Conservation (phyloP, 2,113 vertebrate species). For the Sterrhoptilus dennistouni region DNA sequence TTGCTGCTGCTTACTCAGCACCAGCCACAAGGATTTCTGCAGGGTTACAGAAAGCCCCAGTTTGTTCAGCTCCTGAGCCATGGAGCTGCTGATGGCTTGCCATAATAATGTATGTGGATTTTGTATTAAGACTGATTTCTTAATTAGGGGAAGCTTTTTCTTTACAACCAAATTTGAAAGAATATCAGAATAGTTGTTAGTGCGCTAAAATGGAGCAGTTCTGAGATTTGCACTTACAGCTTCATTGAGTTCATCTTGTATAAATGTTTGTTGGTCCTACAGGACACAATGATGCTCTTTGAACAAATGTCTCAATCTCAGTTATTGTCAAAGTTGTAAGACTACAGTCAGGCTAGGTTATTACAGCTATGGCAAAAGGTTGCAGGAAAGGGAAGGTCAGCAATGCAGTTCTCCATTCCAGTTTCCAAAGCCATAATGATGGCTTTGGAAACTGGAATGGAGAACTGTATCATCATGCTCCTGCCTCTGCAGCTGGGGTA, state of each 20-base stretch:
- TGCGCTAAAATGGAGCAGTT: not conserved
- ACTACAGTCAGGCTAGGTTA: not conserved
- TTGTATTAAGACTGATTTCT: not conserved
- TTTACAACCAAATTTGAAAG: not conserved
- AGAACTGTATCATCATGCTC: rapidly evolving
- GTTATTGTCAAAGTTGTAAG: not conserved
- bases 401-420: not conserved
- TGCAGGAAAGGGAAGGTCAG: not conserved
- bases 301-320: not conserved
- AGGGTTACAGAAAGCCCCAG: not conserved
- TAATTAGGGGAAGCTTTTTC: not conserved
- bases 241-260: not conserved
- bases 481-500: not conserved
- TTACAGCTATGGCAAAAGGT: not conserved
- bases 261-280: not conserved
- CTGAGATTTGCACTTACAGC: not conserved
- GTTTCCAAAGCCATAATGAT: rapidly evolving
- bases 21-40: not conserved
- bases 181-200: not conserved
- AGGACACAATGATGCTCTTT: not conserved
- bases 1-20: not conserved
- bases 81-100: not conserved
- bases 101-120: not conserved
- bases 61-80: not conserved
- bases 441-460: not conserved